Evolutionary conservation across 2,888 invertebrate species (phyloP).

Genomic region (Eupithecia subfuscata): DNA sequence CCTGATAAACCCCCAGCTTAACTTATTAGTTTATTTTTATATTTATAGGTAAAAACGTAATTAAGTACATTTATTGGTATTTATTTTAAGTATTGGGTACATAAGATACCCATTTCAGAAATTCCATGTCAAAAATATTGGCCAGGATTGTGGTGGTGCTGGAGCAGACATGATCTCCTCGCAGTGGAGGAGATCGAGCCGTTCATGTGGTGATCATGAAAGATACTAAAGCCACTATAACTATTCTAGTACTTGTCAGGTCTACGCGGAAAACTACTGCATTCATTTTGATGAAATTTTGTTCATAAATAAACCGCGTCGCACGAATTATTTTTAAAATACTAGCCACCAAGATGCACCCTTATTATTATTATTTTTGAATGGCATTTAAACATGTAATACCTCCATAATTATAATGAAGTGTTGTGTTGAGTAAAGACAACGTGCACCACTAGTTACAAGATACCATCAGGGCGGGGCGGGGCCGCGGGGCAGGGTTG

Average conservation of each 20-base stretch:
- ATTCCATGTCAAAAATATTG: background rate
- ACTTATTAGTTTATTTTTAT: background rate
- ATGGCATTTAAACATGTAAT: slow-evolving; percentile 8
- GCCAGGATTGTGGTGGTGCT: background rate
- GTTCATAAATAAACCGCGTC: background rate
- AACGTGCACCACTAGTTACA: slow-evolving; percentile 35
- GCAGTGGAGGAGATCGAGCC: too few relatives aligned
- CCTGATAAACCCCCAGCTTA: slow-evolving; percentile 8
- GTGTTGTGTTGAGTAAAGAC: slow-evolving; percentile 25
- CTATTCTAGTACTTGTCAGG: background rate
- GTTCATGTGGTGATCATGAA: too few relatives aligned
- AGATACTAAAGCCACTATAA: too few relatives aligned
- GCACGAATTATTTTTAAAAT: background rate
- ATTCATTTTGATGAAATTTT: background rate
- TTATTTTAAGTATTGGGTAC: too few relatives aligned
- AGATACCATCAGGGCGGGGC: slow-evolving; percentile 36
- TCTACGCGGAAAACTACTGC: background rate
- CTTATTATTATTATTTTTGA: background rate
- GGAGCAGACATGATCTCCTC: background rate
- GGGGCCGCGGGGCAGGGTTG: too few relatives aligned
- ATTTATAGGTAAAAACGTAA: background rate
- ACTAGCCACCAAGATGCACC: background rate
- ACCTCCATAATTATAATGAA: slow-evolving; percentile 1
- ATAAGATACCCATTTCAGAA: too few relatives aligned
- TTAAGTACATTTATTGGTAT: too few relatives aligned